Evolutionary conservation across 2,797 vertebrate species (phyloP).

Genomic region (Catharus ustulatus): DNA sequence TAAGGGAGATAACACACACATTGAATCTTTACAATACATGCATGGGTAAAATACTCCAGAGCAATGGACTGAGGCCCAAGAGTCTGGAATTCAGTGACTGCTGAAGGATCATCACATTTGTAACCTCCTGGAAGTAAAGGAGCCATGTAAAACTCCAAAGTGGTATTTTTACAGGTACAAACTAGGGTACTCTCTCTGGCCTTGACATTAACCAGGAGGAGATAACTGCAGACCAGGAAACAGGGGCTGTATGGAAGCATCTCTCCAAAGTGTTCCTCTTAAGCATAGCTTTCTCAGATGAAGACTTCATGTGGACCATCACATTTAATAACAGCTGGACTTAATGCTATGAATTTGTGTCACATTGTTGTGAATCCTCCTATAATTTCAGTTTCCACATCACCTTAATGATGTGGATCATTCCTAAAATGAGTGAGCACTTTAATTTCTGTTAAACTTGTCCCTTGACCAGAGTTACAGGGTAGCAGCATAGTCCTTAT

Average conservation of each 20-base stretch:
- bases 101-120: background rate
- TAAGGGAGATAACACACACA: conserved; percentile 6
- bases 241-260: fast-evolving
- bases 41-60: background rate
- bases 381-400: background rate
- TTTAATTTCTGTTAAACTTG: background rate
- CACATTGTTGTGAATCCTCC: background rate
- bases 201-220: background rate
- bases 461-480: background rate
- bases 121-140: background rate
- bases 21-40: background rate
- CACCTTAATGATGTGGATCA: background rate
- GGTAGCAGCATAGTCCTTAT: background rate
- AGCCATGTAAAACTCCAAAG: background rate
- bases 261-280: background rate
- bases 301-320: background rate
- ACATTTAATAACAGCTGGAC: background rate
- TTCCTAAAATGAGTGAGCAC: background rate
- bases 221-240: background rate
- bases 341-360: background rate
- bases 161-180: background rate
- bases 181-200: background rate
- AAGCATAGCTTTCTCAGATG: background rate
- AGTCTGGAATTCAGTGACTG: background rate
- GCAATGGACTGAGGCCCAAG: background rate